Percentiles rank a stretch among this genome's conserved stretches.
phyloP scores from a whole-genome alignment of 2,797 vertebrate genomes.

The Schizopygopsis malacanthus region DNA sequence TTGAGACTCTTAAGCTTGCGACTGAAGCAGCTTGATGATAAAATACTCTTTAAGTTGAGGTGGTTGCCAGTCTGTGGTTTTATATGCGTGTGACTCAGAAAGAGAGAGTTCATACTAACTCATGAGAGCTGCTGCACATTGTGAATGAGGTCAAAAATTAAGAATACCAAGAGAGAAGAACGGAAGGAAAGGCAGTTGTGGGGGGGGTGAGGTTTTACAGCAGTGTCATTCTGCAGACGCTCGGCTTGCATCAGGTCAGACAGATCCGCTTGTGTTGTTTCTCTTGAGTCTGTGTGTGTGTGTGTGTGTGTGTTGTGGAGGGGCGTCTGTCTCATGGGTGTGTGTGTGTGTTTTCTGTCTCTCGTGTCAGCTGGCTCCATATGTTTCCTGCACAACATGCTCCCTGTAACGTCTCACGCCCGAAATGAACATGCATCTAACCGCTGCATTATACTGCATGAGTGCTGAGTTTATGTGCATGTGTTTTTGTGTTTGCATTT shows the following conservation, averaged over 20 bases:
- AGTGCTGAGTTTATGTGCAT: neutral
- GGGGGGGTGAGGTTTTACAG: neutral
- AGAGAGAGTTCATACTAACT: neutral
- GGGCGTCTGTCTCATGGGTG: neutral
- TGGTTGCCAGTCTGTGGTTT: neutral
- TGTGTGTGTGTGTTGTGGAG: neutral
- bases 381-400: constrained; percentile 51
- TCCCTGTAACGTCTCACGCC: constrained; percentile 1
- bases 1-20: too few species aligned
- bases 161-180: neutral
- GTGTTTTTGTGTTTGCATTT: neutral
- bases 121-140: neutral
- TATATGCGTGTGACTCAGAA: neutral
- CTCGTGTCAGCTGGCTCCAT: constrained; percentile 43
- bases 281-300: neutral
- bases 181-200: neutral
- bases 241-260: neutral
- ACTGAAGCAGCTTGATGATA: neutral
- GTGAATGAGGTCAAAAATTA: neutral
- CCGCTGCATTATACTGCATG: neutral
- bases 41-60: neutral
- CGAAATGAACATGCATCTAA: constrained; percentile 7
- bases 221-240: constrained; percentile 1
- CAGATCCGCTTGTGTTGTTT: neutral
- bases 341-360: constrained; percentile 27